Conservation (phyloP, 2,797 vertebrate species). For the Smutsia temminckii region DNA sequence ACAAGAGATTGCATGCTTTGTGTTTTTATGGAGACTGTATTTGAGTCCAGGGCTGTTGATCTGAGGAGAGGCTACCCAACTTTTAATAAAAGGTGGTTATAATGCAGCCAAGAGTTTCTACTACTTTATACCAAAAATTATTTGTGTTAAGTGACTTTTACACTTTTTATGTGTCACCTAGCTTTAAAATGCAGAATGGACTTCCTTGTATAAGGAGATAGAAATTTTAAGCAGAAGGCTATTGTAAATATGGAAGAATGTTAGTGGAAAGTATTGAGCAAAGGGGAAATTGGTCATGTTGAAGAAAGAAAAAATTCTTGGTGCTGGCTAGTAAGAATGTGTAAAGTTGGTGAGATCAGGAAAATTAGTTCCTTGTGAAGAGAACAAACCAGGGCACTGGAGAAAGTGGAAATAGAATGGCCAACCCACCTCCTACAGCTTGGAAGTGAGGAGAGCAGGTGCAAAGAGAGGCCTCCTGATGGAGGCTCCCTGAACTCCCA, state of each 20-base stretch:
- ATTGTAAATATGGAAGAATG: neutral
- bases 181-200: neutral
- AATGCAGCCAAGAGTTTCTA: neutral
- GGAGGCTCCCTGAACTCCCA: neutral
- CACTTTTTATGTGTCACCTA: neutral
- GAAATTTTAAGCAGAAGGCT: neutral
- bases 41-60: neutral
- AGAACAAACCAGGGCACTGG: neutral
- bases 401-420: neutral
- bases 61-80: neutral
- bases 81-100: neutral
- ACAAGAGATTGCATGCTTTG: neutral
- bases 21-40: neutral
- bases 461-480: neutral
- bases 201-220: neutral
- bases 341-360: neutral
- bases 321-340: neutral
- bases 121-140: neutral
- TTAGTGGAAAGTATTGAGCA: neutral
- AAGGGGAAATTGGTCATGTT: neutral
- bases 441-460: neutral
- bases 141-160: neutral
- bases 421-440: neutral
- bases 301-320: neutral
- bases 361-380: neutral